Evolutionary conservation across 2,888 invertebrate genomes (phyloP), one percentile per base, ranked within the genome.

Genomic region (Acronicta aceris): DNA sequence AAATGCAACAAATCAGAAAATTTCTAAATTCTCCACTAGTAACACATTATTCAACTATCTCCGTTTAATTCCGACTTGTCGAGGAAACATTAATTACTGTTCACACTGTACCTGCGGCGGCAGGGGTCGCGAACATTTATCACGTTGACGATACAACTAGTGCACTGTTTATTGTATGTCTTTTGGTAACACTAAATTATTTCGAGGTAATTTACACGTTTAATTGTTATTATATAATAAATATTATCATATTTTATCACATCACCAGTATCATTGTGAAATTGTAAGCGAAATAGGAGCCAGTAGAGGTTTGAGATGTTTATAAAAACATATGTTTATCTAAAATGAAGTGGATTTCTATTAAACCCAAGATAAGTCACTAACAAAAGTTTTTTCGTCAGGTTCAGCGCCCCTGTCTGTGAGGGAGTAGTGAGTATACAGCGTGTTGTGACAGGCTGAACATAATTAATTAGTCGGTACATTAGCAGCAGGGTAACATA

Each of bases 381-480:
- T 21, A 21, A 21, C n/a, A n/a, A n/a, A n/a, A n/a, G n/a, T n/a
- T n/a, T n/a, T n/a, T n/a, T n/a, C n/a, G n/a, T n/a, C 3, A 12
- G 16, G 53, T 53, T 53, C 27, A 12, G 9, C 5, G 25, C 54
- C 46, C 15, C 54, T 54, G 54, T n/a, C 13, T 16, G 38, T 54
- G 9, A 9, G 53, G 38, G 25, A 53, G 38, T 38, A 25, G 6
- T 46, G 25, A 53, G 38, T 38, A 27, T 8, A 15, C 36, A 21
- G 53, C 38, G 54, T 54, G 54, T 54, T 54, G n/a, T 54, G 54
- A 54, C 54, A 53, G 46, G 27, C 25, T 12, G 15, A 13, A 46
- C 38, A 33, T 49, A 49, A 49, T 46, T 46, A 38, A 54, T 54
- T 46, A 54, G 15, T 38, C 21, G 27, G 27, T 46, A 40, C 54